phyloP scores from a whole-genome alignment of 2,113 vertebrate species.

The Herpetotheres cachinnans region DNA sequence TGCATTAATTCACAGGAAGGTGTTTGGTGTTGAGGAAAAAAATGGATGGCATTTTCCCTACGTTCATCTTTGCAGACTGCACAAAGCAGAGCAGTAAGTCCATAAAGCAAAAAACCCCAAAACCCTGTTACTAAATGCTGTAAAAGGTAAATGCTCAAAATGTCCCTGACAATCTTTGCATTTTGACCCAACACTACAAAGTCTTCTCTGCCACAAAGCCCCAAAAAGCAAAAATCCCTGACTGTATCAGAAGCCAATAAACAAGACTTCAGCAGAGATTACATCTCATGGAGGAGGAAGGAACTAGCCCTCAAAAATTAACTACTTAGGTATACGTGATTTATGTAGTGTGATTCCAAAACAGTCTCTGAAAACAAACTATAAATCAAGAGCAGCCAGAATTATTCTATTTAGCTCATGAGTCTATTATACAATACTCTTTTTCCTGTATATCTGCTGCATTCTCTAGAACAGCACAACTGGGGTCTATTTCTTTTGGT shows the following conservation, averaged over 20 bases:
- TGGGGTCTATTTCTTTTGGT: neutral
- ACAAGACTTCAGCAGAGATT: neutral
- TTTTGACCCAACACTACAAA: neutral
- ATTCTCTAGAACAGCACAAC: neutral
- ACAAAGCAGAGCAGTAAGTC: neutral
- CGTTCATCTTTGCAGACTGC: neutral
- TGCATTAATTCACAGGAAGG: neutral
- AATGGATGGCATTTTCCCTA: neutral
- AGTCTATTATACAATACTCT: neutral
- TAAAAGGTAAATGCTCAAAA: neutral
- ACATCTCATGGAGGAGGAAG: neutral
- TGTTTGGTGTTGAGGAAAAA: neutral
- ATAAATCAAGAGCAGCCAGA: neutral
- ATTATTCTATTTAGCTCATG: neutral
- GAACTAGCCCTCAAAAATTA: neutral
- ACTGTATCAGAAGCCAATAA: neutral
- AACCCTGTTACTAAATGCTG: neutral
- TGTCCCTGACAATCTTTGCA: neutral
- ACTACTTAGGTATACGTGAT: neutral
- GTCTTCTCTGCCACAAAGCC: neutral
- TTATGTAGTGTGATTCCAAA: neutral
- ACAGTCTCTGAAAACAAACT: neutral
- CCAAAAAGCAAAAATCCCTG: neutral
- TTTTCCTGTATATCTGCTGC: neutral
- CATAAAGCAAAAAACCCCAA: neutral